Evolutionary conservation across 2,888 invertebrate species (phyloP).

Genomic region (Dryobota labecula): DNA sequence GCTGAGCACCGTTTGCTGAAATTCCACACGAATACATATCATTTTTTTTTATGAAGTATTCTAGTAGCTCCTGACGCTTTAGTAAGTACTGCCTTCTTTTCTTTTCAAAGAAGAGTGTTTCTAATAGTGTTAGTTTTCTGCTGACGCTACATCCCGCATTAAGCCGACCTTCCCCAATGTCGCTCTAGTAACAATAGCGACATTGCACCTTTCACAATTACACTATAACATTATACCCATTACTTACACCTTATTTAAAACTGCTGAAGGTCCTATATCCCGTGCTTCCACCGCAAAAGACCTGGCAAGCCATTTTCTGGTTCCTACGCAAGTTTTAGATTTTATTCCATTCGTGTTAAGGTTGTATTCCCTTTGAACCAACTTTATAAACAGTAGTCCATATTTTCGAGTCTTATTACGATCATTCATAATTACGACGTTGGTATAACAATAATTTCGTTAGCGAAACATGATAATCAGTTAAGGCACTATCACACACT

Average conservation of each 20-base stretch:
- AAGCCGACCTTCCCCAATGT: slow-evolving; percentile 66
- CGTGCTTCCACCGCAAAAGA: slow-evolving; percentile 1
- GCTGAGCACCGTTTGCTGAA: too few relatives aligned
- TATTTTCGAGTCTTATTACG: slow-evolving; percentile 32
- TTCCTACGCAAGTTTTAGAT: not conserved
- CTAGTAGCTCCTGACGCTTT: too few relatives aligned
- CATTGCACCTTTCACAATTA: slow-evolving; percentile 63
- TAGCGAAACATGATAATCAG: slow-evolving; percentile 39
- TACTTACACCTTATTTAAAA: not conserved
- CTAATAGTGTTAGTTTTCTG: slow-evolving; percentile 26
- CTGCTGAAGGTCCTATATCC: slow-evolving; percentile 8
- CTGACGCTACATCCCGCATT: slow-evolving; percentile 58
- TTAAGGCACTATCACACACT: slow-evolving; percentile 43
- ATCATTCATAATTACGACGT: slow-evolving; percentile 53
- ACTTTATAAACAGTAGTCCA: slow-evolving; percentile 1
- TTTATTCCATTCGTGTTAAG: not conserved
- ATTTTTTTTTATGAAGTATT: too few relatives aligned
- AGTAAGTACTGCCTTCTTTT: too few relatives aligned
- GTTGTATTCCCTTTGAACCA: slow-evolving; percentile 5
- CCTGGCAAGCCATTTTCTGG: slow-evolving; percentile 1
- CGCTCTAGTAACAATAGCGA: slow-evolving; percentile 64
- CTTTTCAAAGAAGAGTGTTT: too few relatives aligned
- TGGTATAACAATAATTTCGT: slow-evolving; percentile 51
- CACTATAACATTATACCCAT: slow-evolving; percentile 13
- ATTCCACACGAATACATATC: too few relatives aligned